Evolutionary conservation across 2,888 invertebrate genomes (phyloP).

Genomic region (Drosophila anomalata): DNA sequence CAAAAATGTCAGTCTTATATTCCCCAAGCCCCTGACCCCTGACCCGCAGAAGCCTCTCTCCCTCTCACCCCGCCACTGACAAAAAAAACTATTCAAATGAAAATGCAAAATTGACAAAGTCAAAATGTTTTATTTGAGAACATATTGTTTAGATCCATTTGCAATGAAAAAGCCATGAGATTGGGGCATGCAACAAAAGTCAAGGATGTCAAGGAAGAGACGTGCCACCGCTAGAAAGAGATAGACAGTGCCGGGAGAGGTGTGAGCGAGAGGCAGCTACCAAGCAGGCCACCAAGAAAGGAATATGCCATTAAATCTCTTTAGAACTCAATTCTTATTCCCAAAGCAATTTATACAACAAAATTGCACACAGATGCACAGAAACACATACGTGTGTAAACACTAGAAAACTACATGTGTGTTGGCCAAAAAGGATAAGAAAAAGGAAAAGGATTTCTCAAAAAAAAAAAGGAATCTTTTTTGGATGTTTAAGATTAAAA

Average conservation of each 20-base stretch:
- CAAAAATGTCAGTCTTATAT: background rate
- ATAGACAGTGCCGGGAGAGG: slow-evolving; percentile 18
- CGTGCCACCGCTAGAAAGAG: slow-evolving; percentile 15
- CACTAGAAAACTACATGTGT: slow-evolving; percentile 27
- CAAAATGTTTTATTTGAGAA: slow-evolving; percentile 65
- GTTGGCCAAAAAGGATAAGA: slow-evolving; percentile 8
- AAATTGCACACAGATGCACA: slow-evolving; percentile 58
- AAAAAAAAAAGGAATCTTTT: background rate
- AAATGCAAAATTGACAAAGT: slow-evolving; percentile 75
- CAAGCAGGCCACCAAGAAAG: slow-evolving; percentile 21
- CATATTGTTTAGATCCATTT: slow-evolving; percentile 61
- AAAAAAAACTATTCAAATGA: slow-evolving; percentile 37
- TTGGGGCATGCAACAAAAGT: slow-evolving; percentile 13
- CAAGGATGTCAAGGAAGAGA: slow-evolving; percentile 19
- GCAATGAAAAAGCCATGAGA: slow-evolving; percentile 38
- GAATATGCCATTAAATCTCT: slow-evolving; percentile 81
- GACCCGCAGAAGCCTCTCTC: background rate
- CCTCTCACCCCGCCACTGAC: background rate
- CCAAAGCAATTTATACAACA: slow-evolving; percentile 82
- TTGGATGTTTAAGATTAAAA: background rate
- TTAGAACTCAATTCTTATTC: slow-evolving; percentile 82
- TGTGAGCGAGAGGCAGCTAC: background rate
- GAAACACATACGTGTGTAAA: too few species aligned
- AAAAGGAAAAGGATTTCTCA: slow-evolving; percentile 4
- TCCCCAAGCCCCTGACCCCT: background rate